Evolutionary conservation across 2,888 invertebrate genomes (phyloP).

Genomic region (Catocala nupta): DNA sequence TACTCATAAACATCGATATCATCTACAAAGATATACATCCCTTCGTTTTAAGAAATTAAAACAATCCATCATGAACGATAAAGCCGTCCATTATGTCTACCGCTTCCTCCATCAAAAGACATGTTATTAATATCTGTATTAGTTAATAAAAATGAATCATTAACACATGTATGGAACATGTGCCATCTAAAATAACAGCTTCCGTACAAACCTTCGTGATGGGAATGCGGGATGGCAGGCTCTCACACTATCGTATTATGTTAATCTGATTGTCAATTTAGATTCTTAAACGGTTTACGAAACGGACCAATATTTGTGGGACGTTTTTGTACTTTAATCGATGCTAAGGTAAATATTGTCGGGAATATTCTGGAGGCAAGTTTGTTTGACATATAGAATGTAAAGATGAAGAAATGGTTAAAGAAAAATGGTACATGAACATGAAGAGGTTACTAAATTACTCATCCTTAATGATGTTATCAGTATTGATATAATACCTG

Average conservation of each 20-base stretch:
- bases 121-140: slow-evolving; percentile 28
- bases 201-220: slow-evolving; percentile 30
- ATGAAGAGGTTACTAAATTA: too few species aligned
- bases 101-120: slow-evolving; percentile 21
- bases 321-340: slow-evolving; percentile 53
- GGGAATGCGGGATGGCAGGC: slow-evolving; percentile 26
- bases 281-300: slow-evolving; percentile 55
- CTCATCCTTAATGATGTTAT: too few species aligned
- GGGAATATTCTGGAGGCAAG: slow-evolving; percentile 19
- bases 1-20: background rate
- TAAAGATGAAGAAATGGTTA: slow-evolving; percentile 11
- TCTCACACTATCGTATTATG: slow-evolving; percentile 50
- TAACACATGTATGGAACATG: slow-evolving; percentile 47
- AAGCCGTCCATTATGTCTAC: slow-evolving; percentile 24
- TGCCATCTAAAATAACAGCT: slow-evolving; percentile 42
- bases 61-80: slow-evolving; percentile 29
- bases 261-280: slow-evolving; percentile 62
- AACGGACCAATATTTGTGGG: slow-evolving; percentile 43
- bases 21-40: background rate
- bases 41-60: slow-evolving; percentile 22
- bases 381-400: slow-evolving; percentile 32
- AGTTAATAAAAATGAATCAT: slow-evolving; percentile 41
- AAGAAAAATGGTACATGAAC: too few species aligned
- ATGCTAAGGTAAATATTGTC: slow-evolving; percentile 48
- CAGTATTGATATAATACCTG: too few species aligned